Evolutionary conservation across 2,797 vertebrate species (phyloP), one percentile per base, ranked within the genome.

Genomic region (Tenualosa thibaudeaui): DNA sequence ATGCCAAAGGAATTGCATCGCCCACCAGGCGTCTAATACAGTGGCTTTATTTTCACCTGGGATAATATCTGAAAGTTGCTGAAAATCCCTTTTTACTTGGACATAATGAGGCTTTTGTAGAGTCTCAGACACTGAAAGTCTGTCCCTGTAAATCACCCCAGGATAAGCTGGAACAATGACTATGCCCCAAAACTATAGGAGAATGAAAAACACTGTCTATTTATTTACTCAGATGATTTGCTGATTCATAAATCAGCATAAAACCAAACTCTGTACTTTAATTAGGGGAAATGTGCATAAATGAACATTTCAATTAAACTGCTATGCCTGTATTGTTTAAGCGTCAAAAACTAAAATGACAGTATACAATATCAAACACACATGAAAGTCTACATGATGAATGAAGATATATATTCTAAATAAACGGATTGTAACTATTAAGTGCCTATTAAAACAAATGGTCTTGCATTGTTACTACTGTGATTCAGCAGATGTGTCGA

Each of bases 71-170:
- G 83, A 84, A 86, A 86, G 87, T 86, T 24, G 88, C 83, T 88
- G 88, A 93, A 89, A 90, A 87, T 56, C 56, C 37, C 83, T 90
- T 90, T 78, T 91, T 86, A 90, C 9, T 26, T 19, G 82, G 51
- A 46, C 50, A 89, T 89, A 85, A 92, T 89, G 86, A 82, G 68
- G 84, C 88, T 87, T 89, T 90, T 93, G 90, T 91, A 85, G 13
- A 81, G 58, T 19, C 4, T 75, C 26, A 7, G 31, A 31, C 43
- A 54, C 22, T 13, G 46, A 2, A 7, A 53, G 13, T 0, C 4
- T 3, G 37, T 13, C 13, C 19, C 9, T 17, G 31, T 83, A 51
- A 84, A 0, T 13, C 0, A 9, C 3, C 15, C 37, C 15, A 19
- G 71, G 40, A 78, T 43, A 22, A 8, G 40, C 71, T 46, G 37